Percentiles rank a stretch among this genome's conserved stretches.
Conservation (phyloP, 2,113 vertebrate genomes). For the Pavo muticus region DNA sequence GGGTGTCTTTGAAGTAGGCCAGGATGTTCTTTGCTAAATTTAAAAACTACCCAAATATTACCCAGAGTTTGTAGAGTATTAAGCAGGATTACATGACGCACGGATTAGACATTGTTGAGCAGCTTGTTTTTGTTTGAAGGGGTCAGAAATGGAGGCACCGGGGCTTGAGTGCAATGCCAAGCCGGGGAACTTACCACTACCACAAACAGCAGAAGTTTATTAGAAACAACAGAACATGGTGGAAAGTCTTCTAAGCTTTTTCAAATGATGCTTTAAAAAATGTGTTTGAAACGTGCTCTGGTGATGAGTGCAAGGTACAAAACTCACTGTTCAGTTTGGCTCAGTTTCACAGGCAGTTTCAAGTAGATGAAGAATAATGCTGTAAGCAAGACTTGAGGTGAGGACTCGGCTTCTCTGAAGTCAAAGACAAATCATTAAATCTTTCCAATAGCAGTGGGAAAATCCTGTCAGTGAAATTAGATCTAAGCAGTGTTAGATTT, state of each 20-base stretch:
- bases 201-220: background rate
- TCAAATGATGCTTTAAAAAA: background rate
- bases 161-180: background rate
- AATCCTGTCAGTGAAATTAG: background rate
- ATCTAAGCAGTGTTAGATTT: background rate
- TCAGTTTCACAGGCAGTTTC: background rate
- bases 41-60: conserved; percentile 81
- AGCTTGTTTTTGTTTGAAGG: conserved; percentile 80
- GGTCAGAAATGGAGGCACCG: conserved; percentile 60
- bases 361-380: background rate
- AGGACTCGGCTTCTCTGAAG: background rate
- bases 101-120: conserved; percentile 83
- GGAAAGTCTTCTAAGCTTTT: background rate
- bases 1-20: conserved; percentile 80
- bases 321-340: background rate
- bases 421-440: background rate
- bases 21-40: conserved; percentile 83
- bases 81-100: conserved; percentile 83
- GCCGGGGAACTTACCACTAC: background rate
- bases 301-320: background rate
- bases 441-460: background rate
- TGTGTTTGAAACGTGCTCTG: background rate
- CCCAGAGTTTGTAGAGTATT: conserved; percentile 82
- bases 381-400: background rate
- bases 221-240: background rate